Base-by-base conservation (phyloP, 2,888 invertebrate genomes). In the Gibbula magus region DNA sequence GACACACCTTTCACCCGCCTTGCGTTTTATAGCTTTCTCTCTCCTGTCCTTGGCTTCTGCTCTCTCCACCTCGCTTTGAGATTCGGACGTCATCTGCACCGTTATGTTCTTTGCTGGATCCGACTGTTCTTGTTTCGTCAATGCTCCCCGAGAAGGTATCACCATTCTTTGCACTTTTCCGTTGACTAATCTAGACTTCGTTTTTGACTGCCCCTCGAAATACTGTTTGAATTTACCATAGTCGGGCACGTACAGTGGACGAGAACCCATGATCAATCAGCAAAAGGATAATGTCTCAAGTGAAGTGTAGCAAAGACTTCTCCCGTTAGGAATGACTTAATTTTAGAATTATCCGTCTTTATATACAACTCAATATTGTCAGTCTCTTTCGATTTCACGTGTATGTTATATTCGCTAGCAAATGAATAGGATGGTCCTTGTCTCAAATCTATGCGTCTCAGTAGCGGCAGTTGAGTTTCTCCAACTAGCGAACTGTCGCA, bases 31-130 rank as follows among this genome's bases (percentile, higher is more conserved):
- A 70, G 29, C 39, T 4, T 39, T 70, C 70, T 29, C 39, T 70
- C 70, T 13, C 2, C 18, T 70, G 18, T 39, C 35, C 18, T 70
- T 70, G n/a, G 70, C 70, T 35, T 70, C 70, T 0, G 70, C 70
- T 70, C 70, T 70, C 22, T 70, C 70, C 32, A 70, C 70, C 39
- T 18, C 70, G 39, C 39, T 70, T 39, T 70, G 70, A 8, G 70
- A 18, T 70, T 70, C 32, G 0, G 70, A 70, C 0, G 70, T 70
- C 70, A 70, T 39, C 18, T 70, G 35, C 32, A 70, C 5, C 7
- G 16, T 70, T 2, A 67, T 18, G 29, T 67, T 29, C 10, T 20
- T 29, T 67, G 29, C 22, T 67, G 54, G 7, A 7, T n/a, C 54
- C 22, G 45, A 2, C 22, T 56, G 56, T 22, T 22, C 22, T 10